Conservation (phyloP, 2,888 invertebrate species). For the Catocala fraxini region DNA sequence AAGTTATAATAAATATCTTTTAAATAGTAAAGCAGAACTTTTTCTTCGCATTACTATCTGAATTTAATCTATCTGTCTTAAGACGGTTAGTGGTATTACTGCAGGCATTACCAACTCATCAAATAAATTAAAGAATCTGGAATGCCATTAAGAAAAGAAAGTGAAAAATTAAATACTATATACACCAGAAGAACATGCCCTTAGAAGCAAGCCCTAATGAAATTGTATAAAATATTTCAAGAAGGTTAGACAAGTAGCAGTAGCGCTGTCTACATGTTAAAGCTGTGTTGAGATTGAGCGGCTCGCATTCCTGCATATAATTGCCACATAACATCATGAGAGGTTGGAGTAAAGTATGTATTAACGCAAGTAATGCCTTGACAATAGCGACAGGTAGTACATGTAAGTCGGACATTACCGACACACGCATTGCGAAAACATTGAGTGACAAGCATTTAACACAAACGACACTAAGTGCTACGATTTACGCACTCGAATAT, state of each 20-base stretch:
- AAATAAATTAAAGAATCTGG: no score
- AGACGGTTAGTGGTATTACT: no score
- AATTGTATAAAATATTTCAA: slow-evolving; percentile 1
- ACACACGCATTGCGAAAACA: slow-evolving; percentile 5
- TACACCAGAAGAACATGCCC: background rate
- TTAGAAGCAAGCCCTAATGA: slow-evolving; percentile 4
- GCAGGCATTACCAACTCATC: no score
- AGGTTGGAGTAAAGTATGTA: slow-evolving; percentile 13
- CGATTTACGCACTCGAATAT: slow-evolving; percentile 5
- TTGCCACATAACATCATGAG: slow-evolving; percentile 6
- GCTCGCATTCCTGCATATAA: slow-evolving; percentile 15
- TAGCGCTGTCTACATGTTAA: slow-evolving; percentile 7
- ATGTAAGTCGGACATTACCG: slow-evolving; percentile 22
- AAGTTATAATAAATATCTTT: no score
- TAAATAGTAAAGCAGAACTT: no score
- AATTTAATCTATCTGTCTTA: no score
- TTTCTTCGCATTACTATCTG: no score
- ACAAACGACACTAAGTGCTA: slow-evolving; percentile 27
- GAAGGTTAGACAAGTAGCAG: slow-evolving; percentile 2
- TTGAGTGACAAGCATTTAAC: slow-evolving; percentile 36
- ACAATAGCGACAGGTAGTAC: slow-evolving; percentile 25
- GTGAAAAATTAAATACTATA: background rate
- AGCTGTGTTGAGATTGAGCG: slow-evolving; percentile 9
- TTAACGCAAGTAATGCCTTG: slow-evolving; percentile 36
- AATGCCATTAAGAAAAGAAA: no score